Base-by-base conservation (phyloP, 2,113 vertebrate species). In the Salvator merianae region DNA sequence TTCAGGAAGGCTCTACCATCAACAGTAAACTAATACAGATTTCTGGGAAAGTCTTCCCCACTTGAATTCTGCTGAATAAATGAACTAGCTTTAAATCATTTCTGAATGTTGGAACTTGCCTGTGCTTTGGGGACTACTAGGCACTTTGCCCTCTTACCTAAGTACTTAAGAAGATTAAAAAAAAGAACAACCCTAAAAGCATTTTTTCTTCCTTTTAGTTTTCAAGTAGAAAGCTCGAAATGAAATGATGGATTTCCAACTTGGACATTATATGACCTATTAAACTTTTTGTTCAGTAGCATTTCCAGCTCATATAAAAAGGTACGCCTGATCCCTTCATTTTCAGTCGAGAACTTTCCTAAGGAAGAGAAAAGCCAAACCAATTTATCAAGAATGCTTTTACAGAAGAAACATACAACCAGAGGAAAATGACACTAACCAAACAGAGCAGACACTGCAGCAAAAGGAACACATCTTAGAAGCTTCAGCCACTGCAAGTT, bases 401-500 rank as follows among this genome's bases (percentile, higher is more conserved):
- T n/a, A 53, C 47, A 84, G 77, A 84, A 50, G 65, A 69, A 84
- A 84, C 10, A 59, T 34, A 84, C 82, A 84, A 84, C 70, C 47
- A 38, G 63, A 70, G 82, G 82, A 77, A 81, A 77, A 75, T 70
- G 74, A 77, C 82, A 84, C 74, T 66, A 43, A 40, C 43, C 74
- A 69, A 59, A 84, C n/a, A 18, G 38, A 77, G 43, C 34, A 3
- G 68, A 28, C 79, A 38, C 68, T 5, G 5, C 34, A 28, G 65
- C 74, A 77, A 77, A 70, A 36, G 73, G 65, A 70, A 70, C 47
- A 77, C 50, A 43, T 47, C 55, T 82, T 32, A 16, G 1, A 1
- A 40, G 55, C 63, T 20, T 8, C 16, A 32, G 28, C 72, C 6
- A 14, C 3, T 30, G 63, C 13, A 22, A 84, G 82, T 63, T 68